Evolutionary conservation across 2,113 vertebrate genomes (phyloP).

Genomic region (Chloroceryle aenea): DNA sequence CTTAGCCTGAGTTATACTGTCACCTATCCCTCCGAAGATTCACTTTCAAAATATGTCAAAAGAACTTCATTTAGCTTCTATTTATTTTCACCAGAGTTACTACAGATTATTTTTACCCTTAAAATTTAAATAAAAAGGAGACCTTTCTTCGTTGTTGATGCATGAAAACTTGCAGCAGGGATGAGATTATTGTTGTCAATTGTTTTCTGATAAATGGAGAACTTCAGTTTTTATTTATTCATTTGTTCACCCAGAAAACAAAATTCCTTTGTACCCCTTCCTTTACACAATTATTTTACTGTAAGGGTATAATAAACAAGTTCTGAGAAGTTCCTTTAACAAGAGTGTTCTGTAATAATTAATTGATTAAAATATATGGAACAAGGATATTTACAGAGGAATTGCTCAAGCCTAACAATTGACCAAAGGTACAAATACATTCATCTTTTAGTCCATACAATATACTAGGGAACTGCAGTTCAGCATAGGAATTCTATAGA

Average conservation of each 20-base stretch:
- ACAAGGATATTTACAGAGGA: not conserved
- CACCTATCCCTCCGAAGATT: not conserved
- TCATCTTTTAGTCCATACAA: not conserved
- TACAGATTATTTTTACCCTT: not conserved
- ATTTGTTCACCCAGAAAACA: not conserved
- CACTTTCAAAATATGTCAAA: not conserved
- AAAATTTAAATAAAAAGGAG: not conserved
- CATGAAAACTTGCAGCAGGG: not conserved
- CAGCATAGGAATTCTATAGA: not conserved
- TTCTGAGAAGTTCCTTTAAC: not conserved
- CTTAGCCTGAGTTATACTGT: not conserved
- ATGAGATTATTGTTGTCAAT: constrained; percentile 14
- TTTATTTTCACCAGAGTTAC: not conserved
- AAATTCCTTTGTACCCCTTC: not conserved
- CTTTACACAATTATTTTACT: not conserved
- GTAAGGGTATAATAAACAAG: not conserved
- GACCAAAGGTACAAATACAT: not conserved
- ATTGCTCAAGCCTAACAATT: not conserved
- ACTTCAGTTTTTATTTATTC: not conserved
- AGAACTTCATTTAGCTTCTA: not conserved
- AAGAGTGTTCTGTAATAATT: not conserved
- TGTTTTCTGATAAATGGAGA: not conserved
- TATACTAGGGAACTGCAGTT: not conserved
- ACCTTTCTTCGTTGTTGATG: not conserved
- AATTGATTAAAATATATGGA: not conserved